Evolutionary conservation across 2,113 vertebrate genomes (phyloP).

Genomic region (Cottus gobio): DNA sequence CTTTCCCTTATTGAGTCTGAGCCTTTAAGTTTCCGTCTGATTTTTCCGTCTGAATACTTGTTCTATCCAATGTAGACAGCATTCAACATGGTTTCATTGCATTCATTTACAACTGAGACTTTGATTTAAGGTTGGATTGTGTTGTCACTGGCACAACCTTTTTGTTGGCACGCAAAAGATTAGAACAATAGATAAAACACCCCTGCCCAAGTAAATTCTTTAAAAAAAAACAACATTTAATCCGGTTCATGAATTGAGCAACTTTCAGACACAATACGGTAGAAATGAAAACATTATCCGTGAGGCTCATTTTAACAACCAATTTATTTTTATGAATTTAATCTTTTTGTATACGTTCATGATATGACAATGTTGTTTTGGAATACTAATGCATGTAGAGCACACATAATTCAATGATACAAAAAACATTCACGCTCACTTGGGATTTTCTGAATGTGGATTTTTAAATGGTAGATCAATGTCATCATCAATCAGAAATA

Average conservation of each 20-base stretch:
- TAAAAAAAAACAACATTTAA: background rate
- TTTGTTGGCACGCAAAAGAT: background rate
- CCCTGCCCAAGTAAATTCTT: background rate
- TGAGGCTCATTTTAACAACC: background rate
- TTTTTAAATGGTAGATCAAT: constrained; percentile 1
- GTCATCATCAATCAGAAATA: background rate
- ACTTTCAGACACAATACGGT: background rate
- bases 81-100: background rate
- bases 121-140: background rate
- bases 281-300: background rate
- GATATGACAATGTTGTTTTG: background rate
- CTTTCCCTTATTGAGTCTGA: constrained; percentile 15
- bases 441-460: background rate
- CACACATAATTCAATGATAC: background rate
- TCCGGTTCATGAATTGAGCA: background rate
- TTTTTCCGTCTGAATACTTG: background rate
- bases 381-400: constrained; percentile 6
- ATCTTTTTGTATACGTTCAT: background rate
- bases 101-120: background rate
- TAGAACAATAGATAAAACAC: background rate
- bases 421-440: background rate
- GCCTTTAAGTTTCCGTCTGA: background rate
- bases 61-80: background rate
- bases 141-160: background rate
- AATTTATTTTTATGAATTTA: background rate